Conservation (phyloP, 2,888 invertebrate species). For the Noctua comes region DNA sequence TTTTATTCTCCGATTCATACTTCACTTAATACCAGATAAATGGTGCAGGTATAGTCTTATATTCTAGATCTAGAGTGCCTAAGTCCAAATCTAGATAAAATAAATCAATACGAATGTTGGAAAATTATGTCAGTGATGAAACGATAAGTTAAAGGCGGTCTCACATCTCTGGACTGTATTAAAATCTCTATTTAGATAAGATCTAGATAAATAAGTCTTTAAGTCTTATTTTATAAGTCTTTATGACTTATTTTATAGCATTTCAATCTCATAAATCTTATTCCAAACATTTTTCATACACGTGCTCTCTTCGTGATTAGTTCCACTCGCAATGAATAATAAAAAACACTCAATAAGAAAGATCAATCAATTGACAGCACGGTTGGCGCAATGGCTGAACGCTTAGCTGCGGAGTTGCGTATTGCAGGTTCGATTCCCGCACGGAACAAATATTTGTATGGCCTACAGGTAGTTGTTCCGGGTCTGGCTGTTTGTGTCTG, state of each 20-base stretch:
- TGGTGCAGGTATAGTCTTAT: neutral
- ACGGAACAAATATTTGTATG: no score
- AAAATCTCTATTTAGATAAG: slow-evolving; percentile 29
- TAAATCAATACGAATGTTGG: slow-evolving; percentile 17
- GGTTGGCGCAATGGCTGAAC: no score
- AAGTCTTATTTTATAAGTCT: no score
- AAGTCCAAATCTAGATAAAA: neutral
- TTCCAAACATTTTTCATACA: neutral
- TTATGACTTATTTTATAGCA: neutral
- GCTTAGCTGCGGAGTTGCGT: no score
- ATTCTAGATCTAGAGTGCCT: neutral
- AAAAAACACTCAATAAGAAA: no score
- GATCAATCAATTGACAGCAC: no score
- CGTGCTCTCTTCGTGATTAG: no score
- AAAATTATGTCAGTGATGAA: slow-evolving; percentile 3
- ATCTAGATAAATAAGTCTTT: neutral
- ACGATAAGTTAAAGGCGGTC: slow-evolving; percentile 5
- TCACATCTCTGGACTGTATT: slow-evolving; percentile 17
- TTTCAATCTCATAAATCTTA: neutral
- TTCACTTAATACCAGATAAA: neutral
- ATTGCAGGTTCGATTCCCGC: no score
- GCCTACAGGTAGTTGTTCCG: no score
- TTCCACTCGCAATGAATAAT: no score
- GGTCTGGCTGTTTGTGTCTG: no score
- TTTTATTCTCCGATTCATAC: neutral